Evolutionary conservation across 2,888 invertebrate species (phyloP), one percentile per base, ranked within the genome.

Genomic region (Drosophila koepferae): DNA sequence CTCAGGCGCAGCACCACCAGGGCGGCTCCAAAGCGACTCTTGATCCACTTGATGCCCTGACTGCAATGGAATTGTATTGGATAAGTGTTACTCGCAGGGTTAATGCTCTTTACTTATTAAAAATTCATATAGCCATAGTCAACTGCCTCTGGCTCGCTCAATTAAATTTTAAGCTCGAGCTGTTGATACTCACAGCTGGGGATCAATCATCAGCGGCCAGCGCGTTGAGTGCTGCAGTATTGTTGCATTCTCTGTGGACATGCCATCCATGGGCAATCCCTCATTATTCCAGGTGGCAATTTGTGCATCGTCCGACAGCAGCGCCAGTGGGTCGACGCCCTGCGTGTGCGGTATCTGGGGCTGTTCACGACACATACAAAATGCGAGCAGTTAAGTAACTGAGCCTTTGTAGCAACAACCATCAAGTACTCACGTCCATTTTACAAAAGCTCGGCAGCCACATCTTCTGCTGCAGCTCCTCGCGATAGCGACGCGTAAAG

Each of bases 151-250:
- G 16, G 9, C 5, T 38, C 4, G 16, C 18, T 23, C 20, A 38
- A 20, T 9, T 8, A 23, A 34, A 18, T 48, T 9, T 36, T 46
- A 59, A 54, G 49, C 8, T 9, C 34, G 28, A 31, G 18, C 28
- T 8, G 9, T 18, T 34, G 43, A n/a, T 20, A 91, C 94, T 93
- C 90, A 95, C 94, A 96, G 91, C 93, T 98, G 98, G 0, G 99
- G 99, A 93, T 99, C 99, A 82, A 99, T 98, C 95, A 99, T 97
- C 43, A 99, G 94, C 0, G 99, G 98, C 99, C 99, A 99, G 55
- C 99, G 94, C 31, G 97, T 96, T 0, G 98, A 98, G 92, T 97
- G 97, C 23, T 96, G 96, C 69, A 99, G 94, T 80, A 99, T 98
- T 44, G 97, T 97, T 12, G 99, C 99, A 92, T 99, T 99, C 93